A percentile compares a stretch with the other conserved stretches of the same genome.
Evolutionary conservation across 1,140 invertebrate species (phyloP).

Genomic region (Oreohelix idahoensis): DNA sequence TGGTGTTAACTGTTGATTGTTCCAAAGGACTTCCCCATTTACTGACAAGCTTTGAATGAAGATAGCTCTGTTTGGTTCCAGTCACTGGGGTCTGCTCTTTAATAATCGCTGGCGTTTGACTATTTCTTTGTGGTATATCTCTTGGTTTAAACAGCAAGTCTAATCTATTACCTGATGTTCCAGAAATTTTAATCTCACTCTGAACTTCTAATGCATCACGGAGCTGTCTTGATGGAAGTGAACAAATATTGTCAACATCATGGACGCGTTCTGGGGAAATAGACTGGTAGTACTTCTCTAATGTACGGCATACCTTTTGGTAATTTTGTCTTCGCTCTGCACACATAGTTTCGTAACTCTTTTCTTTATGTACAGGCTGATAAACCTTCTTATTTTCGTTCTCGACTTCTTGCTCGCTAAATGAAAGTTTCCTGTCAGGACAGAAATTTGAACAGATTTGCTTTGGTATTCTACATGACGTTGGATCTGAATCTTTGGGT

Average conservation of each 20-base stretch:
- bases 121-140: too few species aligned
- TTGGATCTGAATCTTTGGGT: not conserved
- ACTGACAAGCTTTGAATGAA: too few species aligned
- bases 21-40: too few species aligned
- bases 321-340: not conserved
- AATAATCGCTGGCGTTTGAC: too few species aligned
- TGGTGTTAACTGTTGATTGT: too few species aligned
- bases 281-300: not conserved
- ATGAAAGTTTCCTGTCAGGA: not conserved
- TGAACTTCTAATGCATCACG: not conserved
- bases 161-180: too few species aligned
- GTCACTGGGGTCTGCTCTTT: too few species aligned
- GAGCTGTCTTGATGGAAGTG: not conserved
- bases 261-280: not conserved
- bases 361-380: not conserved
- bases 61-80: too few species aligned
- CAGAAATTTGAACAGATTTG: not conserved
- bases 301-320: not conserved
- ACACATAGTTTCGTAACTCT: not conserved
- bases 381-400: not conserved
- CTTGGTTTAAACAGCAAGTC: too few species aligned
- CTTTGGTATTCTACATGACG: not conserved
- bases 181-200: too few species aligned
- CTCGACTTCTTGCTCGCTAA: not conserved
- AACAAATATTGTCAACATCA: not conserved